phyloP scores from a whole-genome alignment of 2,113 vertebrate species.

The Catagonus wagneri region DNA sequence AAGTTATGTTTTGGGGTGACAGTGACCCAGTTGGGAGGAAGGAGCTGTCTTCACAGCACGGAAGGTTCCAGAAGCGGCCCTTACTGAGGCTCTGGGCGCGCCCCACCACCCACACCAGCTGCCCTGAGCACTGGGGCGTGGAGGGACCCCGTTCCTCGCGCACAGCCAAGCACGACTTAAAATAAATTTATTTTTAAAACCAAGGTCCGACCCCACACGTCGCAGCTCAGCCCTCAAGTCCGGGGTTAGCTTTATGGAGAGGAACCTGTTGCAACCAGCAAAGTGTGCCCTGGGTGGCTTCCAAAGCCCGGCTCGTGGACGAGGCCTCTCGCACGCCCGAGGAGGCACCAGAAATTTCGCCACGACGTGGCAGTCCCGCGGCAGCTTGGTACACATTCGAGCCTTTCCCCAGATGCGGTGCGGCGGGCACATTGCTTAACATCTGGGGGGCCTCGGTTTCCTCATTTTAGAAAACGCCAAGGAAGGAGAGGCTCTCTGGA shows the following conservation, averaged over 20 bases:
- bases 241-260: background rate
- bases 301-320: background rate
- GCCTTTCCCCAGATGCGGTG: fast-evolving
- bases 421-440: background rate
- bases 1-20: background rate
- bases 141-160: fast-evolving
- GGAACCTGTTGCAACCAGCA: no score
- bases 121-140: background rate
- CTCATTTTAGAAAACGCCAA: background rate
- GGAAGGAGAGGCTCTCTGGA: background rate
- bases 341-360: background rate
- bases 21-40: background rate
- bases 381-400: background rate
- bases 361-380: fast-evolving
- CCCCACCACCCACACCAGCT: background rate
- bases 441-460: background rate
- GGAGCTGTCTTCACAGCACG: background rate
- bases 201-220: background rate
- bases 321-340: background rate
- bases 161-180: background rate
- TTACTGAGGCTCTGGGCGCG: background rate
- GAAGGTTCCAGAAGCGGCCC: background rate
- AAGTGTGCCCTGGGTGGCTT: fast-evolving
- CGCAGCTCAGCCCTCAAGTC: background rate
- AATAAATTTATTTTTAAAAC: background rate